Conservation (phyloP, 1,140 invertebrate species). For the Elysia chlorotica region DNA sequence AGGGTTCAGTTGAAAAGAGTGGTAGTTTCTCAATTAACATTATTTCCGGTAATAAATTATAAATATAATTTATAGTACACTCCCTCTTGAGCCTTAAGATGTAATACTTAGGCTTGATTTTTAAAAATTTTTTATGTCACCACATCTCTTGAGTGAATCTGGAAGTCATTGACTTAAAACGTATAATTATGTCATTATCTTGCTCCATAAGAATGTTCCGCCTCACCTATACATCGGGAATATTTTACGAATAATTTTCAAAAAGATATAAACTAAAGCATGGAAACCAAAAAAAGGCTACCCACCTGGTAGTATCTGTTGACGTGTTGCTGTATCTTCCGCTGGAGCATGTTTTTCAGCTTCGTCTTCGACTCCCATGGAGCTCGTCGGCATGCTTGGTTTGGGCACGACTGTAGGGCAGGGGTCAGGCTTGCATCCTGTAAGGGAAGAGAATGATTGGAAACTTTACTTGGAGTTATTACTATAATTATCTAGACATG, state of each 20-base stretch:
- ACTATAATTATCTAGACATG: background rate
- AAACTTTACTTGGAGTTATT: background rate
- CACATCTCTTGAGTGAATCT: background rate
- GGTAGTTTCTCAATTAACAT: background rate
- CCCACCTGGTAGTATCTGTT: slow-evolving; percentile 21
- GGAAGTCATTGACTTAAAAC: background rate
- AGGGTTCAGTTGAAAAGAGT: background rate
- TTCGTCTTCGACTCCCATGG: slow-evolving; percentile 13
- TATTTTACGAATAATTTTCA: no score
- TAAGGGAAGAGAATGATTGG: background rate
- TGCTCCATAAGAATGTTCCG: no score
- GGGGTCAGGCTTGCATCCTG: slow-evolving; percentile 8
- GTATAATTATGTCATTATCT: no score
- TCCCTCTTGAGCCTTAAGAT: background rate
- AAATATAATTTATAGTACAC: background rate
- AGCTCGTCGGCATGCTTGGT: background rate
- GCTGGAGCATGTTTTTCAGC: slow-evolving; percentile 15
- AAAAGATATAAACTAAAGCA: background rate
- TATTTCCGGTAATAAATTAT: background rate
- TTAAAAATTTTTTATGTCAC: background rate
- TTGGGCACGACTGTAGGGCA: slow-evolving; percentile 9
- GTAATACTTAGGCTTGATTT: background rate
- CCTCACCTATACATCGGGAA: no score
- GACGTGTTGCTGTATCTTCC: slow-evolving; percentile 15
- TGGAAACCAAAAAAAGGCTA: background rate